A percentile compares a stretch with the other conserved stretches of the same genome.
Evolutionary conservation across 2,888 invertebrate species (phyloP).

Genomic region (Ophonus ardosiacus): DNA sequence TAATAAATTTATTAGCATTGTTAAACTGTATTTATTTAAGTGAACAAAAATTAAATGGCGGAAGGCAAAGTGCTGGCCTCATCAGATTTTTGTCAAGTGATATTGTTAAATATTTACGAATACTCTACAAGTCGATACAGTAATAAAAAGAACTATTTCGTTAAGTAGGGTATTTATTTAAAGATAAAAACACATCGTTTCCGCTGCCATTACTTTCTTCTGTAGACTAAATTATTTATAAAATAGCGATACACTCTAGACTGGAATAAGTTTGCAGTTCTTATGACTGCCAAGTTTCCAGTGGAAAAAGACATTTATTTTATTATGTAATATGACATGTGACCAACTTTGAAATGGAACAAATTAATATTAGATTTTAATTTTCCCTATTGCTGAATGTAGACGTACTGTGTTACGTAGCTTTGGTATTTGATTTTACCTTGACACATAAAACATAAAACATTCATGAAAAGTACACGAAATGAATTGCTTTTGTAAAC

Average conservation of each 20-base stretch:
- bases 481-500: too few species aligned
- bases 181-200: slow-evolving; percentile 30
- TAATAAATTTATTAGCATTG: too few species aligned
- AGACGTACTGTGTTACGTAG: background rate
- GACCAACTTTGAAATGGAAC: background rate
- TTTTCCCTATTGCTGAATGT: background rate
- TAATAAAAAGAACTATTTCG: slow-evolving; percentile 13
- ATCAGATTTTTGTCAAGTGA: background rate
- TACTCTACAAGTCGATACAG: slow-evolving; percentile 2
- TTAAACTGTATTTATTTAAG: too few species aligned
- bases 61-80: too few species aligned
- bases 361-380: background rate
- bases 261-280: slow-evolving; percentile 30
- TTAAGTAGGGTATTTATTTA: slow-evolving; percentile 44
- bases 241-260: slow-evolving; percentile 22
- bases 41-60: too few species aligned
- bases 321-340: slow-evolving; percentile 6
- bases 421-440: too few species aligned
- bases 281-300: slow-evolving; percentile 28
- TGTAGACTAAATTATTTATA: slow-evolving; percentile 29
- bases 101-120: slow-evolving; percentile 18
- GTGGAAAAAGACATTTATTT: slow-evolving; percentile 3
- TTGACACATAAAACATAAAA: too few species aligned
- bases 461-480: too few species aligned
- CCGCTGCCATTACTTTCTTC: slow-evolving; percentile 27